Conservation (phyloP, 1,140 invertebrate genomes). For the Eufriesea mexicana region DNA sequence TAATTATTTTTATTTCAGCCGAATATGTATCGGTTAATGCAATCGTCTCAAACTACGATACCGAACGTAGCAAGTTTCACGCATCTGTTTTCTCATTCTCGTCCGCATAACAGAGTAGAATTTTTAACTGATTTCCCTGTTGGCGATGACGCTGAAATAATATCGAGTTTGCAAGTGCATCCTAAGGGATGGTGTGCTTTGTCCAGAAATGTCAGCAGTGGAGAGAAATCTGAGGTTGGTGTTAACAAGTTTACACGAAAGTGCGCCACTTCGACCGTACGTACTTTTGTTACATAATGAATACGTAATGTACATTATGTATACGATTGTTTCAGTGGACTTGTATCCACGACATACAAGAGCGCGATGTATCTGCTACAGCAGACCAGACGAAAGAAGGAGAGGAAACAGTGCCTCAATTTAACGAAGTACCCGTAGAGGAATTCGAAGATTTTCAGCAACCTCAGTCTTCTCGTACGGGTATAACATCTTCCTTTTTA, state of each 20-base stretch:
- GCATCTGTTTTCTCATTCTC: constrained; percentile 88
- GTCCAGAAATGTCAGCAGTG: constrained; percentile 92
- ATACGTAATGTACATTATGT: no score
- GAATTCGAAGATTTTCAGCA: constrained; percentile 71
- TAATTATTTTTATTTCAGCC: constrained; percentile 84
- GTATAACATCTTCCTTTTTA: constrained; percentile 73
- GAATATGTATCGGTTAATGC: constrained; percentile 94
- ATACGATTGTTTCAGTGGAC: constrained; percentile 88
- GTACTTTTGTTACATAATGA: neutral
- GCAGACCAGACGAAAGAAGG: constrained; percentile 75
- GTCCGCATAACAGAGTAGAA: constrained; percentile 92
- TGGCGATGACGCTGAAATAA: constrained; percentile 93
- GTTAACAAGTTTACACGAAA: neutral
- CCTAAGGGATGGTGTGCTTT: constrained; percentile 95
- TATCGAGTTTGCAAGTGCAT: constrained; percentile 95
- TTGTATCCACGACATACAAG: constrained; percentile 95
- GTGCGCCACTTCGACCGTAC: neutral
- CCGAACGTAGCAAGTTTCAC: constrained; percentile 90
- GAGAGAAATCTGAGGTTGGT: constrained; percentile 91
- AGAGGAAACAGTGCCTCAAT: constrained; percentile 71
- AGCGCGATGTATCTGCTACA: constrained; percentile 78
- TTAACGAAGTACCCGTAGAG: constrained; percentile 73
- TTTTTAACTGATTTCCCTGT: constrained; percentile 94
- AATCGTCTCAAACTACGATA: constrained; percentile 90
- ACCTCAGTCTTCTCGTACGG: constrained; percentile 70